phyloP scores from a whole-genome alignment of 2,113 vertebrate species.

The Cranoglanis bouderius region DNA sequence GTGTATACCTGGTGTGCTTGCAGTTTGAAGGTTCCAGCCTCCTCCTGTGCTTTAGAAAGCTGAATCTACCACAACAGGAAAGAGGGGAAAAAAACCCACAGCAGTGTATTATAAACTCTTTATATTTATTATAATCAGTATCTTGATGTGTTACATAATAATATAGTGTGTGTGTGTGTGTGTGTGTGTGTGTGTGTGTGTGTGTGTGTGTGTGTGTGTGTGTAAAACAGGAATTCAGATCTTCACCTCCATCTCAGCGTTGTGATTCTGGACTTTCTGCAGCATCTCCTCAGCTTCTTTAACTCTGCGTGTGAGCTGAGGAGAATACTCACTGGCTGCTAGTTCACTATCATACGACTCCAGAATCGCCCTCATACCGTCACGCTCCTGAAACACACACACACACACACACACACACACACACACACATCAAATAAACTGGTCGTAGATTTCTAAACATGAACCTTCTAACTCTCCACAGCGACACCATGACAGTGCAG shows the following conservation, averaged over 20 bases:
- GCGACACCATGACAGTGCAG: background rate
- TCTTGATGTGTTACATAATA: background rate
- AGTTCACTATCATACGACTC: conserved; percentile 92
- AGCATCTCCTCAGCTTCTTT: conserved; percentile 87
- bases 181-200: background rate
- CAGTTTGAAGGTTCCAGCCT: conserved; percentile 82
- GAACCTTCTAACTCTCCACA: background rate
- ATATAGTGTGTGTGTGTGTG: conserved; percentile 1
- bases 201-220: conserved; percentile 13
- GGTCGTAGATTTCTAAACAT: background rate
- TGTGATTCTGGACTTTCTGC: conserved; percentile 83
- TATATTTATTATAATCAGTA: conserved; percentile 9
- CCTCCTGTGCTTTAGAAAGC: conserved; percentile 84
- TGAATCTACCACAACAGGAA: conserved; percentile 76
- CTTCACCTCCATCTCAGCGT: conserved; percentile 86
- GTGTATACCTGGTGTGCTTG: conserved; percentile 73
- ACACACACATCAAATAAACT: background rate
- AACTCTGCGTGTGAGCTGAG: conserved; percentile 84
- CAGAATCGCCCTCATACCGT: conserved; percentile 91
- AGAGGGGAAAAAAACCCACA: background rate
- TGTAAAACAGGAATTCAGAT: background rate
- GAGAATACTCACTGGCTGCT: conserved; percentile 79
- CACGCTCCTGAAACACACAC: conserved; percentile 80
- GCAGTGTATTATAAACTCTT: background rate
- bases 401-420: conserved; percentile 9